A percentile compares a stretch with the other conserved stretches of the same genome.
Evolutionary conservation across 2,888 invertebrate species (phyloP).

Genomic region (Odontocerum albicorne): DNA sequence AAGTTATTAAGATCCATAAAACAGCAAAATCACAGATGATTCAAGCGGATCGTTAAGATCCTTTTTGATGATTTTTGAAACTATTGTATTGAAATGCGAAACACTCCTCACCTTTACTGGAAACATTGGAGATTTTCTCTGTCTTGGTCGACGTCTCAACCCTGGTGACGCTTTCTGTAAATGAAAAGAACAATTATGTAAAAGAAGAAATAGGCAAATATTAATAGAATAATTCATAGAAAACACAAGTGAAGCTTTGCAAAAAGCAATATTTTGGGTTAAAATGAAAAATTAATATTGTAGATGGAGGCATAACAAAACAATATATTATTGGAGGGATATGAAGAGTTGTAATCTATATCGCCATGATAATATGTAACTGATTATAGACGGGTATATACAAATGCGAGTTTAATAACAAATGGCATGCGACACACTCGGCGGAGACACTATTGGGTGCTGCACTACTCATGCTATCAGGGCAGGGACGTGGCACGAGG

Average conservation of each 20-base stretch:
- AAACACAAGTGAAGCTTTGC: conserved; percentile 34
- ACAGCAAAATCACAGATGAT: no score
- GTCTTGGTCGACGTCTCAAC: conserved; percentile 30
- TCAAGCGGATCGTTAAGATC: no score
- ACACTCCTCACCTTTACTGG: conserved; percentile 31
- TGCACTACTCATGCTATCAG: conserved; percentile 25
- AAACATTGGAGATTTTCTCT: conserved; percentile 26
- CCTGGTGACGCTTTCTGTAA: conserved; percentile 31
- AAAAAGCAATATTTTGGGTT: conserved; percentile 34
- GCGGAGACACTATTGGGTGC: conserved; percentile 23
- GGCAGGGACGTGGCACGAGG: conserved; percentile 17
- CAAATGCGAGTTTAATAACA: conserved; percentile 33
- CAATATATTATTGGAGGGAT: conserved; percentile 10
- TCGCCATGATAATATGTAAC: conserved; percentile 9
- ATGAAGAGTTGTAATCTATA: conserved; percentile 18
- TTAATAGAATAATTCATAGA: conserved; percentile 14
- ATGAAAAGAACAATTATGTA: conserved; percentile 18
- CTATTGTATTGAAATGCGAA: no score
- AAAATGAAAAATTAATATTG: conserved; percentile 24
- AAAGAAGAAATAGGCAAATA: conserved; percentile 3
- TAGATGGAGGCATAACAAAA: conserved; percentile 32
- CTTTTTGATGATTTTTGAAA: no score
- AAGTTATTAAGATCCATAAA: no score
- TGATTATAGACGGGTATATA: conserved; percentile 23
- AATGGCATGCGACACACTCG: conserved; percentile 35